A percentile compares a stretch with the other conserved stretches of the same genome.
Evolutionary conservation across 2,113 vertebrate species (phyloP).

Genomic region (Pygathrix nemaeus): DNA sequence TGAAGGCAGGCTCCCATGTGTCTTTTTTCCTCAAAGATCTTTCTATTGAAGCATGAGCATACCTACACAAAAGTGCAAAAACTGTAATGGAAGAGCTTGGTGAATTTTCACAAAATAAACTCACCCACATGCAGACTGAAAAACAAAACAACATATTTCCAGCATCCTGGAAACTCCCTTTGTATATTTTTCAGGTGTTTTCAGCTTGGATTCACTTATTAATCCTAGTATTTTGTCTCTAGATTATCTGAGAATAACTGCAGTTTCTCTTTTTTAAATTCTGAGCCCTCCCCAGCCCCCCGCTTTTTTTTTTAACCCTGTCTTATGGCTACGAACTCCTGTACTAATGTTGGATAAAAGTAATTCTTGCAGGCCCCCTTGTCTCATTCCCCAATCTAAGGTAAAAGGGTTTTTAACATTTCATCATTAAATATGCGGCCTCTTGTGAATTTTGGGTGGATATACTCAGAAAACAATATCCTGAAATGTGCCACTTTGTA

Average conservation of each 20-base stretch:
- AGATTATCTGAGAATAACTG: background rate
- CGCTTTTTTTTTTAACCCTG: background rate
- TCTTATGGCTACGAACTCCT: background rate
- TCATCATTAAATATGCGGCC: background rate
- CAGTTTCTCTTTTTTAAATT: background rate
- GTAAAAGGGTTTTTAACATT: background rate
- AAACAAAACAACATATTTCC: background rate
- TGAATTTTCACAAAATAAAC: background rate
- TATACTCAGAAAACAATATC: background rate
- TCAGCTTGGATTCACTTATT: background rate
- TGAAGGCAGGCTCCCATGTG: background rate
- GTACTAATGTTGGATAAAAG: background rate
- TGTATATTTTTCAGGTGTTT: background rate
- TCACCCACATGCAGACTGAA: background rate
- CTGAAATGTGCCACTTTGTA: background rate
- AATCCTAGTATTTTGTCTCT: background rate
- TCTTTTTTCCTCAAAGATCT: background rate
- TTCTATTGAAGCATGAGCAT: background rate
- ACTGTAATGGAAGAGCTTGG: background rate
- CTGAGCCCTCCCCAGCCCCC: background rate
- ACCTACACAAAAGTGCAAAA: background rate
- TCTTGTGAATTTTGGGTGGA: background rate
- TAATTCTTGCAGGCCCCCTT: background rate
- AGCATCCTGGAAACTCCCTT: background rate
- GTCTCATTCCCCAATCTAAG: background rate